Percentiles rank a stretch among this genome's conserved stretches.
Evolutionary conservation across 2,113 vertebrate genomes (phyloP).

Genomic region (Caranx melampygus): DNA sequence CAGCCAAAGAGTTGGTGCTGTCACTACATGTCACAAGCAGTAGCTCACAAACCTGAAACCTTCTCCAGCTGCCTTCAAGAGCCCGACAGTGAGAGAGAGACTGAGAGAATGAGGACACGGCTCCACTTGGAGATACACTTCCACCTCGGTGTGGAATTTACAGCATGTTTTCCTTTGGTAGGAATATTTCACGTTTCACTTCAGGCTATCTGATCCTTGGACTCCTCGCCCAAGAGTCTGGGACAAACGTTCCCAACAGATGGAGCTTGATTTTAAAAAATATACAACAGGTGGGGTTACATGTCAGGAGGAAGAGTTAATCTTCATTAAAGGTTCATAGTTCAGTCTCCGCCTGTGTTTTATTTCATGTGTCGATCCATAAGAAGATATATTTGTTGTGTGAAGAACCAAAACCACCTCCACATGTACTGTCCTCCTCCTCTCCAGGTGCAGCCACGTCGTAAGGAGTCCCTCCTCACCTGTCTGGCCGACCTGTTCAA

Average conservation of each 20-base stretch:
- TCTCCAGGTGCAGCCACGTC: slow-evolving; percentile 87
- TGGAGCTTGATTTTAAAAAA: too few relatives aligned
- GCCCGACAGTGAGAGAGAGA: not conserved
- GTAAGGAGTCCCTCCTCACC: slow-evolving; percentile 92
- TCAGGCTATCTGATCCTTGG: not conserved
- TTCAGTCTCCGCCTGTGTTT: too few relatives aligned
- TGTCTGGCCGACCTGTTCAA: slow-evolving; percentile 94
- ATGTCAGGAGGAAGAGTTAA: too few relatives aligned
- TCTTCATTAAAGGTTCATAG: too few relatives aligned
- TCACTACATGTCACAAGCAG: not conserved
- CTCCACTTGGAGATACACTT: too few relatives aligned
- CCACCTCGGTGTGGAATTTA: not conserved
- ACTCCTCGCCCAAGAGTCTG: too few relatives aligned
- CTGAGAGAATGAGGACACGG: not conserved
- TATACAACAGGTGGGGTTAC: too few relatives aligned
- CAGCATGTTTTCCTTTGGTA: not conserved
- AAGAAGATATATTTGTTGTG: too few relatives aligned
- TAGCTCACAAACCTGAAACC: not conserved
- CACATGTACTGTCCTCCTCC: not conserved
- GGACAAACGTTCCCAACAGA: too few relatives aligned
- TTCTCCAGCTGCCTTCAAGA: not conserved
- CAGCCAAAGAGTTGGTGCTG: not conserved
- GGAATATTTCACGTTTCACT: not conserved
- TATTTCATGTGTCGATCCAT: too few relatives aligned
- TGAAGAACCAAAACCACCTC: not conserved